A percentile compares a stretch with the other conserved stretches of the same genome.
Conservation (phyloP, 1,140 invertebrate genomes). For the Rhopalosiphum maidis region DNA sequence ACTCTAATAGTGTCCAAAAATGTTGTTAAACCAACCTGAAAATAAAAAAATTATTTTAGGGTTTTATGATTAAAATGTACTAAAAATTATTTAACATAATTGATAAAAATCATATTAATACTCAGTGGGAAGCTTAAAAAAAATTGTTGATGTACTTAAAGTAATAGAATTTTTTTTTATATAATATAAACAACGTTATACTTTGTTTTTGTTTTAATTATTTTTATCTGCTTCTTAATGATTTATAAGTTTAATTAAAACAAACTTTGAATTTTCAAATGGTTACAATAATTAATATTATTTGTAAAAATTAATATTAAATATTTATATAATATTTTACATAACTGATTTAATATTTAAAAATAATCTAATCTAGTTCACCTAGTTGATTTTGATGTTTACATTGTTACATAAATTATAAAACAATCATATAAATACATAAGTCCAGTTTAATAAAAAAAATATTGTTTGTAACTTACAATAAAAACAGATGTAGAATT, state of each 20-base stretch:
- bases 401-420: background rate
- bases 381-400: background rate
- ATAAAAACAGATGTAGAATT: constrained; percentile 32
- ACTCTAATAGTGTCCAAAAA: constrained; percentile 48
- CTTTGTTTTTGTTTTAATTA: background rate
- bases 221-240: no score
- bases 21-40: constrained; percentile 42
- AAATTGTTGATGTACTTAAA: background rate
- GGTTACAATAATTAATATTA: background rate
- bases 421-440: background rate
- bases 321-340: no score
- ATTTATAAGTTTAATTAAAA: background rate
- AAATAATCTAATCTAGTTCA: no score
- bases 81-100: no score
- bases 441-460: background rate
- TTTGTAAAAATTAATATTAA: no score
- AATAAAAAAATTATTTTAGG: background rate
- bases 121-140: background rate
- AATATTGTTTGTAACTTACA: constrained; percentile 10
- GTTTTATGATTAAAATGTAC: background rate
- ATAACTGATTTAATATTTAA: no score
- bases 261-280: background rate
- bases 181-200: background rate
- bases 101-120: no score
- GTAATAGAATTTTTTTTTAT: background rate